Evolutionary conservation across 2,888 invertebrate genomes (phyloP).

Genomic region (Troides aeacus): DNA sequence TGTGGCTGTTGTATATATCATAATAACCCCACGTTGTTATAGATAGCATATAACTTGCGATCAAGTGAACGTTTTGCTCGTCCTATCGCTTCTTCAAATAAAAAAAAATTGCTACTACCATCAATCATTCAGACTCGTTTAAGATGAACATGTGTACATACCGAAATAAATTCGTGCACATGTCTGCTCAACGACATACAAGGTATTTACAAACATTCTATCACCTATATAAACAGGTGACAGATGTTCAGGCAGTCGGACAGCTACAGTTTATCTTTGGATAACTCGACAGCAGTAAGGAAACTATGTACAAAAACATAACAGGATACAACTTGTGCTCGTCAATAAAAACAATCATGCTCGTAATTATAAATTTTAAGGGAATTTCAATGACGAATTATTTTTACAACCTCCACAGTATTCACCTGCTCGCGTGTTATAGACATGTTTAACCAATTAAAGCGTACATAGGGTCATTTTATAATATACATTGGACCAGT

Average conservation of each 20-base stretch:
- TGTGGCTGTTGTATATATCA: no score
- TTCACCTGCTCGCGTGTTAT: conserved; percentile 57
- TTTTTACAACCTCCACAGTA: conserved; percentile 40
- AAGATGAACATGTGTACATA: not conserved
- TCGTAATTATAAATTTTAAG: conserved; percentile 27
- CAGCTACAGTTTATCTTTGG: conserved; percentile 9
- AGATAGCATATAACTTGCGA: no score
- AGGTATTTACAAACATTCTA: conserved; percentile 8
- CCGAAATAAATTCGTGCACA: not conserved
- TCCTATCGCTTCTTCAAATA: not conserved
- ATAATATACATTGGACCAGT: conserved; percentile 49
- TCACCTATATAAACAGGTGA: conserved; percentile 13
- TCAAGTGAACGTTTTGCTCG: no score
- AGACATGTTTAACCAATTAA: conserved; percentile 56
- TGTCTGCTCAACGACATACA: not conserved
- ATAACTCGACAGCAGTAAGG: conserved; percentile 16
- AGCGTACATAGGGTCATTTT: conserved; percentile 48
- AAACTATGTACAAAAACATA: conserved; percentile 6
- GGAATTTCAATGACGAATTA: conserved; percentile 30
- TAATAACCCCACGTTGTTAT: no score
- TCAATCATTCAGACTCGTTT: not conserved
- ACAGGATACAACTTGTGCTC: conserved; percentile 2
- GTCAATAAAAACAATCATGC: conserved; percentile 16
- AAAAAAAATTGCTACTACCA: not conserved
- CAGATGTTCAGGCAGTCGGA: conserved; percentile 6